These are phyloP conservation scores for Achatina immaculata DNA, from an alignment of 1,140 invertebrate species.

Conservation along the genomic window DNA sequence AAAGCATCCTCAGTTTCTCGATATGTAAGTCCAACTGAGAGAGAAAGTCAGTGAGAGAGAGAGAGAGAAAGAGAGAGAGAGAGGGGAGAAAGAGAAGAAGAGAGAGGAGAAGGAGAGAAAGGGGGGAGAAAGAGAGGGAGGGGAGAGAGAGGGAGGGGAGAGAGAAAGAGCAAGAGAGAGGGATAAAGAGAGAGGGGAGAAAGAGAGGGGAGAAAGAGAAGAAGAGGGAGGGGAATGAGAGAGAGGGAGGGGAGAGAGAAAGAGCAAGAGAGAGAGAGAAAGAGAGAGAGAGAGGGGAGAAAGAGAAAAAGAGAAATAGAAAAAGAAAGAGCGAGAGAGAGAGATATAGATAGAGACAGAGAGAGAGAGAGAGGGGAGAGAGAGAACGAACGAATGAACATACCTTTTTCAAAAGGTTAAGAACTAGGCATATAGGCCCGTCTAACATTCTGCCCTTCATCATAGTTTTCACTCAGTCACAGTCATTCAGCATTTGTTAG, in stretches of 20 bases:
- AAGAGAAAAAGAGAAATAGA: no score
- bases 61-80: neutral
- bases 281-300: constrained; percentile 6
- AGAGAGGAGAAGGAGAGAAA: neutral
- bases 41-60: neutral
- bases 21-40: no score
- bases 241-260: neutral
- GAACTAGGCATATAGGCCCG: no score
- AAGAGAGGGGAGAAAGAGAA: neutral
- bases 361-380: no score
- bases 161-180: neutral
- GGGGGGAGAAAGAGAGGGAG: neutral
- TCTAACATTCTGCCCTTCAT: no score
- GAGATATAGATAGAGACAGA: no score
- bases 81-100: neutral
- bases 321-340: no score
- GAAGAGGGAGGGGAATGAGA: neutral
- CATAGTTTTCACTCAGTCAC: no score
- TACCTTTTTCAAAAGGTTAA: no score
- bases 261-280: constrained; percentile 1
- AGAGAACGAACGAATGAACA: no score
- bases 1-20: no score
- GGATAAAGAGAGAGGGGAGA: neutral
- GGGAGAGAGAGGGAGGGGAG: neutral
- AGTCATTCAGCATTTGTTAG: no score